Evolutionary conservation across 2,797 vertebrate species (phyloP).

Genomic region (Notoglanidium macrostoma): DNA sequence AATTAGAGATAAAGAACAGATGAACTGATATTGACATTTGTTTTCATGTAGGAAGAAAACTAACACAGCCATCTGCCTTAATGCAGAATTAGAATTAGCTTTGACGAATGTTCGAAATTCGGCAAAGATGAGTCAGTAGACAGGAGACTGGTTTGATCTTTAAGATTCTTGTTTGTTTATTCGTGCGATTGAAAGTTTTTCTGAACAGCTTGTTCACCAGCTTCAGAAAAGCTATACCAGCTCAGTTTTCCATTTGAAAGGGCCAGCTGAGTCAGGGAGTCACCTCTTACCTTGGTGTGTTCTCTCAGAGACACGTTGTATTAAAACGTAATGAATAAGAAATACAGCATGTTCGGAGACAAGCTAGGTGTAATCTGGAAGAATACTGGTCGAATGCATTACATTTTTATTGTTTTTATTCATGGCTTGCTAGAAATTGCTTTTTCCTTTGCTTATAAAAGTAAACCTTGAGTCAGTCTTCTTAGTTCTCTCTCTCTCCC

Average conservation of each 20-base stretch:
- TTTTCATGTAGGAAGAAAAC: constrained; percentile 21
- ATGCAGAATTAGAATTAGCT: constrained; percentile 16
- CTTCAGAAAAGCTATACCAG: neutral
- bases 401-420: neutral
- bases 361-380: neutral
- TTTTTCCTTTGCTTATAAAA: neutral
- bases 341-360: neutral
- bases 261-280: neutral
- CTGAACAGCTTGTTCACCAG: constrained; percentile 3
- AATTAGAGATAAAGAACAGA: constrained; percentile 11
- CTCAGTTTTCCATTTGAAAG: neutral
- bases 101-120: neutral
- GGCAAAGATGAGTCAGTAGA: constrained; percentile 6
- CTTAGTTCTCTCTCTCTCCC: neutral
- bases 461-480: neutral
- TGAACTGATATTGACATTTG: constrained; percentile 13
- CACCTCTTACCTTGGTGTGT: neutral
- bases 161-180: constrained; percentile 8
- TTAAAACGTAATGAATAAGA: neutral
- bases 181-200: neutral
- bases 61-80: constrained; percentile 12
- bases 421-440: neutral
- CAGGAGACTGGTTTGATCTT: neutral
- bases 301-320: neutral
- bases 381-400: neutral